Evolutionary conservation across 2,888 invertebrate genomes (phyloP).

Genomic region (Apamea epomidion): DNA sequence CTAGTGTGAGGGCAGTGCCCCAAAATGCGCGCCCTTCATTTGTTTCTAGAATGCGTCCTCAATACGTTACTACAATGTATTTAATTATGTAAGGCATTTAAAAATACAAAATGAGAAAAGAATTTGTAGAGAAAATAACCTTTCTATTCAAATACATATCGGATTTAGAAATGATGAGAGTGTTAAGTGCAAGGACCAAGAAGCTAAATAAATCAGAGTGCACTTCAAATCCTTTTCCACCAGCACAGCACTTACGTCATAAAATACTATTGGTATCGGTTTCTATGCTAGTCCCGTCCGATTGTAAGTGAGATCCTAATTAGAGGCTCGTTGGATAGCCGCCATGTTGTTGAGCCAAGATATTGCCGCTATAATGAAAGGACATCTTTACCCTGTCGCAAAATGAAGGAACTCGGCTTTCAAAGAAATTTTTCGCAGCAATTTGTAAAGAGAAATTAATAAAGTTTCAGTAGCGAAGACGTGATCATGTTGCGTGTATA

Average conservation of each 20-base stretch:
- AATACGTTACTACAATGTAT: too few relatives aligned
- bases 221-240: conserved; percentile 13
- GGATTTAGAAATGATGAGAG: neutral
- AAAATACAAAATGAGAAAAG: neutral
- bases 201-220: conserved; percentile 13
- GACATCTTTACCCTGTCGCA: conserved; percentile 18
- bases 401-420: conserved; percentile 32
- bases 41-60: too few relatives aligned
- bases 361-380: conserved; percentile 49
- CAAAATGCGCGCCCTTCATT: too few relatives aligned
- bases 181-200: neutral
- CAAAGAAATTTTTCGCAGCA: conserved; percentile 34
- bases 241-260: conserved; percentile 13
- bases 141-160: neutral
- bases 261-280: conserved; percentile 31
- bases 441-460: conserved; percentile 40
- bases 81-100: conserved; percentile 17
- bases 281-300: conserved; percentile 22
- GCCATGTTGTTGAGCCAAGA: conserved; percentile 49
- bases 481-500: conserved; percentile 34
- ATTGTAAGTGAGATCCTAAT: conserved; percentile 56
- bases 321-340: conserved; percentile 45
- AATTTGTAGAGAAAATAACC: neutral
- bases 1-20: too few relatives aligned
- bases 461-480: conserved; percentile 8